A percentile compares a stretch with the other conserved stretches of the same genome.
phyloP scores from a whole-genome alignment of 2,888 invertebrate species.

The Mythimna vitellina region DNA sequence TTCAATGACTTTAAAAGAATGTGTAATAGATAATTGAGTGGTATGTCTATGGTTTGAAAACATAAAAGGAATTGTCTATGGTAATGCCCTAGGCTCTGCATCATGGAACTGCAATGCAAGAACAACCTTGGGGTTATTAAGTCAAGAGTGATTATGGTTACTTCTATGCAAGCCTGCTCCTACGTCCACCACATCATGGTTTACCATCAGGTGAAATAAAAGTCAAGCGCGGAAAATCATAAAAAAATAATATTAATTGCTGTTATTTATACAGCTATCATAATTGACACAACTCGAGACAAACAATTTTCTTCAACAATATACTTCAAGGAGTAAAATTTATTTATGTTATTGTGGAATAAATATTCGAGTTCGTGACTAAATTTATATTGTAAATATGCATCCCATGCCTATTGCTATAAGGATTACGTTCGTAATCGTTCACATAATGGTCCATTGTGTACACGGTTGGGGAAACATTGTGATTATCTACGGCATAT shows the following conservation, averaged over 20 bases:
- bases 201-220: too few species aligned
- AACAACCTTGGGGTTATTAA: too few species aligned
- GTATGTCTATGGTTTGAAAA: too few species aligned
- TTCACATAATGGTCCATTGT: conserved; percentile 78
- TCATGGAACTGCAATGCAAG: too few species aligned
- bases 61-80: too few species aligned
- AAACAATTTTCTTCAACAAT: conserved; percentile 31
- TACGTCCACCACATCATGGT: too few species aligned
- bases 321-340: conserved; percentile 35
- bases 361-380: conserved; percentile 61
- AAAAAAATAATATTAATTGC: not conserved
- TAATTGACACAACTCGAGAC: not conserved
- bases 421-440: conserved; percentile 66
- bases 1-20: too few species aligned
- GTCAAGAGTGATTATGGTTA: too few species aligned
- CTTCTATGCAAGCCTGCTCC: too few species aligned
- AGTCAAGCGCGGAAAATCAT: too few species aligned
- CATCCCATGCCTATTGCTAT: conserved; percentile 66
- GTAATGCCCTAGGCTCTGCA: too few species aligned
- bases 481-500: conserved; percentile 63
- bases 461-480: conserved; percentile 73
- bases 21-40: too few species aligned
- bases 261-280: not conserved
- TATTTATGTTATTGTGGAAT: conserved; percentile 37
- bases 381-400: conserved; percentile 58